Percentiles rank a stretch among this genome's conserved stretches.
Conservation (phyloP, 2,797 vertebrate species). For the Rhynchonycteris naso region DNA sequence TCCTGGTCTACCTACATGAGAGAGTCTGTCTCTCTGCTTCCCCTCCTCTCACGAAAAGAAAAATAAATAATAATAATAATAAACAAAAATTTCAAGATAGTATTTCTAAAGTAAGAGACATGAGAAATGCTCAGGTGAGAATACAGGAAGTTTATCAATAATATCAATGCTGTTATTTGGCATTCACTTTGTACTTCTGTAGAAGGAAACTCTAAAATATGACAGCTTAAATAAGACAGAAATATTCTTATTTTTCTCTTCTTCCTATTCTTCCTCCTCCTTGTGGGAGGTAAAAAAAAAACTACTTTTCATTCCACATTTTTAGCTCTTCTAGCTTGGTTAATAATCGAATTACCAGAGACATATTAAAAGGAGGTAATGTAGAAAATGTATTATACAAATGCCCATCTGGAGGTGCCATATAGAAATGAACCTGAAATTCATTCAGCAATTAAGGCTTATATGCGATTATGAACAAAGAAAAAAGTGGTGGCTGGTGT, state of each 20-base stretch:
- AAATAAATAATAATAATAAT: not conserved
- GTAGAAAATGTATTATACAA: not conserved
- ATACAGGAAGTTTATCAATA: not conserved
- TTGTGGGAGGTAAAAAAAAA: not conserved
- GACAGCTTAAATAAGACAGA: not conserved
- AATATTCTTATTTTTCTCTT: not conserved
- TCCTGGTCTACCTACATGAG: too few relatives aligned
- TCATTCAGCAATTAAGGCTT: not conserved
- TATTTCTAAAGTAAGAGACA: not conserved
- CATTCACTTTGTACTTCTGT: not conserved
- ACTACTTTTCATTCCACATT: not conserved
- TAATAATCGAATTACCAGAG: not conserved
- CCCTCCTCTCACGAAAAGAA: too few relatives aligned
- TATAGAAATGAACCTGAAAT: not conserved
- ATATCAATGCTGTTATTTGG: not conserved
- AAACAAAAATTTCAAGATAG: not conserved
- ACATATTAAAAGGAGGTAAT: not conserved
- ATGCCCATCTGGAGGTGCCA: not conserved
- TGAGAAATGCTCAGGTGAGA: not conserved
- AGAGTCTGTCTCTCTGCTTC: too few relatives aligned
- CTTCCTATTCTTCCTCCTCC: not conserved
- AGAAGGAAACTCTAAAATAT: not conserved
- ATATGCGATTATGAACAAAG: not conserved
- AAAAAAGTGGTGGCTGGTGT: not conserved
- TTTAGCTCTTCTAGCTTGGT: not conserved